Evolutionary conservation across 2,888 invertebrate genomes (phyloP), one percentile per base, ranked within the genome.

Genomic region (Clistopyga incitator): DNA sequence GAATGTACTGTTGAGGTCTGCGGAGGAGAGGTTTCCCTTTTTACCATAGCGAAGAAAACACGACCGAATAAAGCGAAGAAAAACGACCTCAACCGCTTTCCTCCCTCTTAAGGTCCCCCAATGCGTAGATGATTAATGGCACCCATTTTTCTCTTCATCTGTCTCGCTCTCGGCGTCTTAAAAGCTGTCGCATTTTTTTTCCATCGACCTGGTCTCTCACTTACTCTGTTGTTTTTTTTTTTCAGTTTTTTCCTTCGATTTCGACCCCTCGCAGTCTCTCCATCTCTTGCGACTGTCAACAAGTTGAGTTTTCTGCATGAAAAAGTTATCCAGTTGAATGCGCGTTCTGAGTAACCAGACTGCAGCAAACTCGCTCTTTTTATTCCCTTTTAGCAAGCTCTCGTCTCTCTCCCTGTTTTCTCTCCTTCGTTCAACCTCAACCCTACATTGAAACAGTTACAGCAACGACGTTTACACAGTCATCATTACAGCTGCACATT

Each of bases 51-150:
- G 59, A 38, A 54, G 47, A 80, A 72, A 72, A 23, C 64, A 72
- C 52, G 61, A 72, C 72, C 64, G 74, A 80, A 84, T 68, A 68
- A 78, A 80, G 77, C 77, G 50, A 54, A 56, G 20, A 72, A 77
- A 65, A 47, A 3, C 38, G 8, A 23, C n/a, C 18, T n/a, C 59
- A 2, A 0, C 54, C 11, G 8, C 25, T 23, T 11, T 13, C 54
- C 25, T 15, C 6, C n/a, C 15, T 29, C 59, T 10, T 38, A 38
- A 38, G 38, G 11, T 10, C 64, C 38, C 84, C 59, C 87, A 83
- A 86, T 86, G 86, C 84, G 79, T 79, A 85, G 86, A 88, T 88
- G 88, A 89, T 88, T 89, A 88, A 89, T 88, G 86, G 84, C 79
- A 72, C 20, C 61, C 74, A n/a, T 52, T 64, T 45, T 70, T 71